Conservation (phyloP, 2,888 invertebrate species). For the Brachyptera risi region DNA sequence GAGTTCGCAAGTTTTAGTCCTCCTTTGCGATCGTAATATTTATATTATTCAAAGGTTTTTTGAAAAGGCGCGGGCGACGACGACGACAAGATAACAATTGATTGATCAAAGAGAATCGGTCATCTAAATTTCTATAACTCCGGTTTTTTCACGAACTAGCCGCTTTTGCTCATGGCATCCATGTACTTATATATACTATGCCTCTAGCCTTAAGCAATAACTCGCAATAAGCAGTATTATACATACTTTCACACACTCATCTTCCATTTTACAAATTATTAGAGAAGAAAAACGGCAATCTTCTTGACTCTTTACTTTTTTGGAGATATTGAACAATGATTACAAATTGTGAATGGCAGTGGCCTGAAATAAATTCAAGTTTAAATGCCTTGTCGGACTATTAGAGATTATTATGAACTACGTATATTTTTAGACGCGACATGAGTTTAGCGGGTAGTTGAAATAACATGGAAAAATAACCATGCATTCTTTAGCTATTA, state of each 20-base stretch:
- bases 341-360: neutral
- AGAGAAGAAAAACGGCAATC: neutral
- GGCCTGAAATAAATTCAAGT: neutral
- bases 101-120: no score
- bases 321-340: neutral
- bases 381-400: constrained; percentile 23
- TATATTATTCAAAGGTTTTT: no score
- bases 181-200: constrained; percentile 23
- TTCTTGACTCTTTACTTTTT: neutral
- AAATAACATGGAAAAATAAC: neutral
- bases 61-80: no score
- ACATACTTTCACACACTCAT: constrained; percentile 24
- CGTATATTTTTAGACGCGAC: constrained; percentile 30
- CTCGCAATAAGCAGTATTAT: constrained; percentile 48
- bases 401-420: constrained; percentile 27
- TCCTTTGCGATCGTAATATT: neutral
- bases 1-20: neutral
- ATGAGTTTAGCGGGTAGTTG: constrained; percentile 11
- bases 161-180: constrained; percentile 43
- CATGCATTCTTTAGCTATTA: no score
- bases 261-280: constrained; percentile 28
- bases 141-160: constrained; percentile 3
- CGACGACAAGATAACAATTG: no score
- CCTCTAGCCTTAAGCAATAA: constrained; percentile 46
- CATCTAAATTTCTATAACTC: no score